Evolutionary conservation across 2,888 invertebrate genomes (phyloP), one percentile per base, ranked within the genome.

Genomic region (Calameuta idolon): DNA sequence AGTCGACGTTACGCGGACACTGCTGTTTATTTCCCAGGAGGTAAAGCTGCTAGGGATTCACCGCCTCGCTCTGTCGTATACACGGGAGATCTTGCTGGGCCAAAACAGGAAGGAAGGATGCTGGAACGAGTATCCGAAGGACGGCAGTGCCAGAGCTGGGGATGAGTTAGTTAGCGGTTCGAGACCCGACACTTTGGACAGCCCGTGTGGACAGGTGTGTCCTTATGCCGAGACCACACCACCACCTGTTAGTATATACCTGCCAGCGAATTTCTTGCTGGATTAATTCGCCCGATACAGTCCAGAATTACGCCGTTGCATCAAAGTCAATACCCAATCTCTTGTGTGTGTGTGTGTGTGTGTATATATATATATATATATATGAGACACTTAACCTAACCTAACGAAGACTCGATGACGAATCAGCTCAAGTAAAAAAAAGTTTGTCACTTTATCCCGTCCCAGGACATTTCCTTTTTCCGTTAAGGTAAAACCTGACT

Each of bases 21-120:
- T 80, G 76, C 79, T 80, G 84, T 82, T 40, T 83, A 84, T 84
- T 84, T 84, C 83, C 83, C 83, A 80, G 75, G 80, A 83, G 80
- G 80, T 77, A 77, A 77, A 79, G 33, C 30, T 76, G 77, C 74
- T 69, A 78, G 79, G 79, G 76, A 81, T 71, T 71, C 40, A 15
- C 40, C 40, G 15, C 4, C 15, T 15, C 5, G 15, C 40, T 40
- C 40, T 40, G 40, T 40, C 15, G 15, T 40, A 15, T 4, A 15
- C 15, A 5, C 40, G 40, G 15, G 15, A 40, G 40, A 15, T 40
- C 40, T 4, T 15, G 40, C 37, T 1, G 12, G 37, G 4, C 33
- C 33, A 5, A 15, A 15, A 40, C 40, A 40, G 40, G 40, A 40
- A 69, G 69, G 33, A 33, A 69, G 69, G 31, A 23, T 3, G n/a